These are phyloP conservation scores for Cybosia mesomella DNA, from an alignment of 2,888 invertebrate genomes.

Conservation along the genomic window DNA sequence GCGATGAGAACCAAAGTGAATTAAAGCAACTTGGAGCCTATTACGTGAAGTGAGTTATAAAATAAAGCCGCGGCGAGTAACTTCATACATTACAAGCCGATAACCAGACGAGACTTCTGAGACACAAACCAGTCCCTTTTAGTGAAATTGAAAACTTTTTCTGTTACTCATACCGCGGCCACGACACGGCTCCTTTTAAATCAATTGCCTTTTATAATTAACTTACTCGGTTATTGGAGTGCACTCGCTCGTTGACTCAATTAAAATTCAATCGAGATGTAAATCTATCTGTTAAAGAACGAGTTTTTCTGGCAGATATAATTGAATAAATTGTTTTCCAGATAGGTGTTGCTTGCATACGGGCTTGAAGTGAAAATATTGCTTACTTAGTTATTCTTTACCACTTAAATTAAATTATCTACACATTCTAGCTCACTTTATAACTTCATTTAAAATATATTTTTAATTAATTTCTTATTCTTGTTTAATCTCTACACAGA, in stretches of 20 bases:
- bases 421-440: constrained; percentile 49
- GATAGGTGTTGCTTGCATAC: constrained; percentile 60
- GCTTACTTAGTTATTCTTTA: constrained; percentile 53
- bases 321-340: constrained; percentile 69
- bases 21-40: constrained; percentile 80
- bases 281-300: constrained; percentile 76
- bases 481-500: constrained; percentile 23
- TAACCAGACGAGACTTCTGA: constrained; percentile 87
- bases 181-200: constrained; percentile 84
- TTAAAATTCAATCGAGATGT: constrained; percentile 84
- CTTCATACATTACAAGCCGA: constrained; percentile 87
- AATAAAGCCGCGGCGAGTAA: constrained; percentile 83
- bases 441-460: constrained; percentile 27
- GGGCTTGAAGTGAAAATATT: constrained; percentile 47
- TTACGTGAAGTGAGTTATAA: constrained; percentile 86
- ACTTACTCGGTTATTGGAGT: constrained; percentile 82
- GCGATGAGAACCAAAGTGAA: constrained; percentile 74
- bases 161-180: constrained; percentile 85
- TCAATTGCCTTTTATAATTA: constrained; percentile 87
- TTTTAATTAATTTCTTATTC: constrained; percentile 30
- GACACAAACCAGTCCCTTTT: constrained; percentile 88
- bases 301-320: constrained; percentile 74
- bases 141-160: constrained; percentile 88
- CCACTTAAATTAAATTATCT: constrained; percentile 49
- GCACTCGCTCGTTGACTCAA: constrained; percentile 81